Conservation (phyloP, 2,797 vertebrate genomes). For the Helicolenus hilgendorfi region DNA sequence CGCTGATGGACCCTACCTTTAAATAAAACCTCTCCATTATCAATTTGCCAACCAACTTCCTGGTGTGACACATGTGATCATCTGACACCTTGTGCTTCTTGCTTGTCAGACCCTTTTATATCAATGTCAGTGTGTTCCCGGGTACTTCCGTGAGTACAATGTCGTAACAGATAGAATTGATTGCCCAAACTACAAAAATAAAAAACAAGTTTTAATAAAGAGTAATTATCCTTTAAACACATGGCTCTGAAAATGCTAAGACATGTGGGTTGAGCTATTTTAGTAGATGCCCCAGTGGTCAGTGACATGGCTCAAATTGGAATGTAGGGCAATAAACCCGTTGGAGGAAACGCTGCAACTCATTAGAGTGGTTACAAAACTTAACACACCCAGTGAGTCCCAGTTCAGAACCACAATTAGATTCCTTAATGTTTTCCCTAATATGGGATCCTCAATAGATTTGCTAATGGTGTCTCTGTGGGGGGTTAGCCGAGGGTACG, state of each 20-base stretch:
- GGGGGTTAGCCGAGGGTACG: constrained; percentile 76
- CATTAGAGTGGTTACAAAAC: constrained; percentile 81
- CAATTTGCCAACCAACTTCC: neutral
- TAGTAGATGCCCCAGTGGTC: constrained; percentile 68
- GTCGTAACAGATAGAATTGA: neutral
- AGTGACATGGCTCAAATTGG: constrained; percentile 82
- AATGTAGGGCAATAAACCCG: constrained; percentile 83
- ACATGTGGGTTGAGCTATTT: constrained; percentile 76
- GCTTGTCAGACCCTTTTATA: neutral
- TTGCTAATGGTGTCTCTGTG: constrained; percentile 77
- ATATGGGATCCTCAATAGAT: constrained; percentile 80
- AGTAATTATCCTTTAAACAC: constrained; percentile 35
- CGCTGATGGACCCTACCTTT: neutral
- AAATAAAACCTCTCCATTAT: neutral
- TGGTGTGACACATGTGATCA: constrained; percentile 2
- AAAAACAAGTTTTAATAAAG: neutral
- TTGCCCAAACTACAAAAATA: neutral
- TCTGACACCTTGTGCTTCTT: neutral
- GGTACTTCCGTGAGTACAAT: neutral
- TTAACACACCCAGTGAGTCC: constrained; percentile 72
- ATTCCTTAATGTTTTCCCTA: constrained; percentile 80
- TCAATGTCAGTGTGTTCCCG: neutral
- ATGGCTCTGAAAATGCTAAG: constrained; percentile 37
- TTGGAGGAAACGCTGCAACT: constrained; percentile 74
- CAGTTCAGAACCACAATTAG: constrained; percentile 81